Conservation (phyloP, 2,797 vertebrate species). For the Gobio occitaniae region DNA sequence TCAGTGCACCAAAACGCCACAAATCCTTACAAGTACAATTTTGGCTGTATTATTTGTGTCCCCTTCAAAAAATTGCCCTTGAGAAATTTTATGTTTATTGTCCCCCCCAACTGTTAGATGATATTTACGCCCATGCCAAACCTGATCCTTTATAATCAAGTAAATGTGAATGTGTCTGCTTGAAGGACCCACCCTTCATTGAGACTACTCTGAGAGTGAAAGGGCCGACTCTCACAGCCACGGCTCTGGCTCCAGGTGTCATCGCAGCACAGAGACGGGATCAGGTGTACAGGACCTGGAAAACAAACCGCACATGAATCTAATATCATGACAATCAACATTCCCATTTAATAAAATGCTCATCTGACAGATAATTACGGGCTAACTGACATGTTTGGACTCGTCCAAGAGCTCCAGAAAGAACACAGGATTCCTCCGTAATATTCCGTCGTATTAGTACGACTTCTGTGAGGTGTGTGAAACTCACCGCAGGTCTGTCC, state of each 20-base stretch:
- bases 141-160: neutral
- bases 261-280: conserved; percentile 89
- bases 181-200: conserved; percentile 81
- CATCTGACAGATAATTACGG: neutral
- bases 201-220: conserved; percentile 81
- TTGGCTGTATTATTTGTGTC: no score
- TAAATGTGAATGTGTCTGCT: neutral
- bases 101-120: no score
- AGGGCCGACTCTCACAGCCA: conserved; percentile 75
- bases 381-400: neutral
- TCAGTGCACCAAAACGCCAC: no score
- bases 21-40: no score
- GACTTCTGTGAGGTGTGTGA: neutral
- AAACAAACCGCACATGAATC: conserved; percentile 3
- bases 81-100: no score
- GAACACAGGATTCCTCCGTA: neutral
- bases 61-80: no score
- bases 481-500: conserved; percentile 86
- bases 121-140: neutral
- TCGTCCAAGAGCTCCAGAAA: neutral
- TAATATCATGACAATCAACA: neutral
- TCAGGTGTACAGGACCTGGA: conserved; percentile 87
- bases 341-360: neutral
- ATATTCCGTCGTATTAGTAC: neutral
- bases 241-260: conserved; percentile 81